A percentile compares a stretch with the other conserved stretches of the same genome.
These are phyloP conservation scores for Actinostola sp. DNA, from an alignment of 92 coral and sea anemone genomes.

Conservation along the genomic window DNA sequence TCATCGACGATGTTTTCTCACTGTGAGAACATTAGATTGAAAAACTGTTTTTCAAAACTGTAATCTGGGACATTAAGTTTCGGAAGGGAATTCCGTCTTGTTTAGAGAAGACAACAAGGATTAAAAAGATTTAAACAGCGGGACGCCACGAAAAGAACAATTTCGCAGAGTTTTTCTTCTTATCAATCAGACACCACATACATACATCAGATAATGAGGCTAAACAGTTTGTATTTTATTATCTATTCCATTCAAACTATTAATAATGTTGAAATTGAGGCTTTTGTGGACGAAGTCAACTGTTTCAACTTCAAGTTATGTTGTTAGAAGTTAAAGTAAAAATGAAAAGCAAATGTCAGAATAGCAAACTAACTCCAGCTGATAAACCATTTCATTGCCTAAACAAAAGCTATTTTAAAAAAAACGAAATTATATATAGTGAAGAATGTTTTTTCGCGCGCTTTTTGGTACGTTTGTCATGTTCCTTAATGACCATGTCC, in stretches of 20 bases:
- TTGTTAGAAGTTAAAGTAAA: no score
- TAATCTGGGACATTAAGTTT: conserved; percentile 6
- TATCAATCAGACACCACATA: not conserved
- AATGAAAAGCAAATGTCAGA: no score
- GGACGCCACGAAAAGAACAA: conserved; percentile 3
- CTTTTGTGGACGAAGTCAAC: not conserved
- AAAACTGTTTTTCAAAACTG: conserved; percentile 16
- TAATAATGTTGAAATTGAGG: not conserved
- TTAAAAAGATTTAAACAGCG: not conserved
- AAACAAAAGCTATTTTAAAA: no score
- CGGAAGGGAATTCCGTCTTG: conserved; percentile 9
- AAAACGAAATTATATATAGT: not conserved
- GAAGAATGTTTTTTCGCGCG: not conserved
- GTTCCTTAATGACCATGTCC: not conserved
- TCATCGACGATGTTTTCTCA: conserved; percentile 2
- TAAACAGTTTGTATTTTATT: no score
- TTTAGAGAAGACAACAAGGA: conserved; percentile 6
- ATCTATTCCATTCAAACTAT: no score
- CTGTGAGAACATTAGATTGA: conserved; percentile 14
- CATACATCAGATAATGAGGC: not conserved
- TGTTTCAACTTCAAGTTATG: no score
- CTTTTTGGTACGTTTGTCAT: conserved; percentile 6
- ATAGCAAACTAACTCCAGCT: no score
- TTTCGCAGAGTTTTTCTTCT: not conserved
- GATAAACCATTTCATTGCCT: no score